Percentiles rank a stretch among this genome's conserved stretches.
Conservation (phyloP, 2,113 vertebrate species). For the Oryctolagus cuniculus region DNA sequence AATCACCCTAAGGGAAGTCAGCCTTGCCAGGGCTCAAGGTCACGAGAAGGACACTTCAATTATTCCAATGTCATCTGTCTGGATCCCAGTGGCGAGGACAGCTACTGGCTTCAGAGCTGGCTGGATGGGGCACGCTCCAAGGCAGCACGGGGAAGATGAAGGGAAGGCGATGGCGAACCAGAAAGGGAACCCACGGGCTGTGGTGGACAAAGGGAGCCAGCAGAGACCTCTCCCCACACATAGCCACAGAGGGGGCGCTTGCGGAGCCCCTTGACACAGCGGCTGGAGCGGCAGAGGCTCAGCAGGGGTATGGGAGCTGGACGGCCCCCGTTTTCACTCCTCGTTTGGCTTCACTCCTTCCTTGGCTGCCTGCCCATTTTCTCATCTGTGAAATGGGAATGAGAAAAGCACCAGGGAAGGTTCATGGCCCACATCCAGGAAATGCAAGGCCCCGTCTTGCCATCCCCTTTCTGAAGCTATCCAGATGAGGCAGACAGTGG, state of each 20-base stretch:
- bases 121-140: neutral
- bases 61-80: constrained; percentile 86
- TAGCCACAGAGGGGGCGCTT: neutral
- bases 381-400: neutral
- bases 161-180: neutral
- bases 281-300: neutral
- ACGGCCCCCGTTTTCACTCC: neutral
- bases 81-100: constrained; percentile 82
- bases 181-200: neutral
- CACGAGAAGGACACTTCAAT: constrained; percentile 88
- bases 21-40: constrained; percentile 85
- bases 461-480: neutral
- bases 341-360: neutral
- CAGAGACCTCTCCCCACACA: constrained; percentile 4
- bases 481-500: neutral
- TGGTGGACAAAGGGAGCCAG: neutral
- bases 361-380: neutral
- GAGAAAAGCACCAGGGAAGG: neutral
- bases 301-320: neutral
- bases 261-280: neutral
- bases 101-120: constrained; percentile 73
- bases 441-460: neutral
- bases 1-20: constrained; percentile 70
- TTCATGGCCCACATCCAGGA: neutral
- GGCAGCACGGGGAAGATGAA: neutral